Evolutionary conservation across 2,113 vertebrate genomes (phyloP), one percentile per base, ranked within the genome.

Genomic region (Pelodiscus sinensis): DNA sequence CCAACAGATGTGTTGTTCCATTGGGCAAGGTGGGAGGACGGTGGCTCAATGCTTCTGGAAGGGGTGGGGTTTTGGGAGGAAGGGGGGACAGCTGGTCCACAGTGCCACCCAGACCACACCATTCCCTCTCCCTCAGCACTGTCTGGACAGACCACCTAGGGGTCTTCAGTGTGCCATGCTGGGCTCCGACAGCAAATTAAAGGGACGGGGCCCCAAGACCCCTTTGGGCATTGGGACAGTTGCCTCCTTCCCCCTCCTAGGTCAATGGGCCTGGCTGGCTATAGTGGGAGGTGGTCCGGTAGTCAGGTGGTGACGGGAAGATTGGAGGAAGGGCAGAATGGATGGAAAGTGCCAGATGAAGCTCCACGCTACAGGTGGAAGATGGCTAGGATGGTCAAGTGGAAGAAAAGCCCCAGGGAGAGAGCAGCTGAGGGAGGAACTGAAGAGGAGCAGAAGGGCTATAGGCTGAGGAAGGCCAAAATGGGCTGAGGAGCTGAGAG

Each of bases 301-400:
- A 68, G 15, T 68, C 31, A 68, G 16, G 16, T 68, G 62, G 51
- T n/a, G 79, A 51, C 56, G 14, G 8, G 6, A 90, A 88, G 65
- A 35, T 27, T 87, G 82, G 71, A 24, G n/a, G 84, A 87, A 94
- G 31, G 9, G 54, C 68, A 90, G 9, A 22, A n/a, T 38, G 27
- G 29, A n/a, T 62, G 60, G 27, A 18, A n/a, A n/a, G n/a, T 4
- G 16, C n/a, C 31, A 85, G n/a, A 21, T 75, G 56, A 80, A 84
- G 22, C 68, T 51, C 0, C 1, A 1, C 44, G 55, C 85, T 54
- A 14, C 13, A 9, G 87, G 3, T 1, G 5, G 81, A 22, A n/a
- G 73, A 83, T 5, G 19, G 55, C 56, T 31, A 6, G 65, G 83
- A 81, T 10, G 29, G 68, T 79, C n/a, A 54, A 57, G 4, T 38